Percentiles rank a stretch among this genome's conserved stretches.
phyloP scores from a whole-genome alignment of 2,113 vertebrate genomes.

The Peromyscus polionotus region DNA sequence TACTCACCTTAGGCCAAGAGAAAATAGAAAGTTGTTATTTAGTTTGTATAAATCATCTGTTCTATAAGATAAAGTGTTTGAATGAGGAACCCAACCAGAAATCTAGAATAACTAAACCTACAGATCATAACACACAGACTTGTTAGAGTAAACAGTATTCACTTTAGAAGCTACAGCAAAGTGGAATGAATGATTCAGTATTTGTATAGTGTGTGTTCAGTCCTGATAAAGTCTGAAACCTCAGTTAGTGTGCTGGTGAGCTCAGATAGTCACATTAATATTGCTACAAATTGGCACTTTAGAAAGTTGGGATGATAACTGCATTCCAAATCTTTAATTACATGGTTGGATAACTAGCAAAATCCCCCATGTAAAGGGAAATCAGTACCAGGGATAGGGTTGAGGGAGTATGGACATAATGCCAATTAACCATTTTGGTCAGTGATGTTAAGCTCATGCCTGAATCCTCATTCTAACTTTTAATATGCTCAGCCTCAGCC shows the following conservation, averaged over 20 bases:
- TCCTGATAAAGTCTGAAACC: slow-evolving; percentile 17
- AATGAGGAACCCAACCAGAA: slow-evolving; percentile 1
- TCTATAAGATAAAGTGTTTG: not conserved
- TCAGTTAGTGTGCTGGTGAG: not conserved
- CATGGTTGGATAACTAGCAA: slow-evolving; percentile 3
- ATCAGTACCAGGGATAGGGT: not conserved
- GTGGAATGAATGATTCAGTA: not conserved
- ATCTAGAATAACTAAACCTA: not conserved
- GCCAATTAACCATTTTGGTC: not conserved
- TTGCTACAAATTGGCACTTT: slow-evolving; percentile 14
- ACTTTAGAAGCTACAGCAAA: not conserved
- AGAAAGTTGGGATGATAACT: not conserved
- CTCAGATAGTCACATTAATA: slow-evolving; percentile 7
- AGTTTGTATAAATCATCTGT: slow-evolving; percentile 9
- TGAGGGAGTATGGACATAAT: not conserved
- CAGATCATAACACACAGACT: not conserved
- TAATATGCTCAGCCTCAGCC: not conserved
- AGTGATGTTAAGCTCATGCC: not conserved
- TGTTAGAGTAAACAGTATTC: slow-evolving; percentile 23
- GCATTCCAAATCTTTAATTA: slow-evolving; percentile 34
- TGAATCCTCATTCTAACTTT: not conserved
- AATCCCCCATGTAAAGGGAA: not conserved
- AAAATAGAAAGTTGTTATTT: not conserved
- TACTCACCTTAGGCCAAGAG: not conserved
- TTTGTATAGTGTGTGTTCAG: not conserved